A percentile compares a stretch with the other conserved stretches of the same genome.
phyloP scores from a whole-genome alignment of 92 coral and sea anemone genomes.

The Bergia sp. region DNA sequence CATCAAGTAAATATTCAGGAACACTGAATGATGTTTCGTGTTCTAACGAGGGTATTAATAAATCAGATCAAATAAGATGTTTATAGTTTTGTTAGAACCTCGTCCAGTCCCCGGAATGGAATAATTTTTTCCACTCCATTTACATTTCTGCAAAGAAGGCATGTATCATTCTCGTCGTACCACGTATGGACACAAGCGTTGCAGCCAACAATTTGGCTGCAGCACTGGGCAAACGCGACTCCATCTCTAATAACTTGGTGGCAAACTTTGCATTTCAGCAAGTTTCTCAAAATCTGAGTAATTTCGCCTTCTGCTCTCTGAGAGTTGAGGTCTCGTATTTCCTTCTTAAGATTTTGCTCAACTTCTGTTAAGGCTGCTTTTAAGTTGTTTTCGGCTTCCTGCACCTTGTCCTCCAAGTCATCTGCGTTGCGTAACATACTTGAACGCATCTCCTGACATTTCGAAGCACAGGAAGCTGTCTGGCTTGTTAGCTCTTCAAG shows the following conservation, averaged over 20 bases:
- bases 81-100: no score
- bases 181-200: slow-evolving; percentile 22
- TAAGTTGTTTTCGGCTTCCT: slow-evolving; percentile 9
- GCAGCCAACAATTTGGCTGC: slow-evolving; percentile 53
- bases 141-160: slow-evolving; percentile 46
- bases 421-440: background rate
- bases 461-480: background rate
- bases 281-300: background rate
- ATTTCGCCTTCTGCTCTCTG: background rate
- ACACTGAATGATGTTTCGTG: no score
- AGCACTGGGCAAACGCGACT: slow-evolving; percentile 41
- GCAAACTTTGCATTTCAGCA: slow-evolving; percentile 10
- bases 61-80: no score
- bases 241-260: background rate
- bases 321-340: no score
- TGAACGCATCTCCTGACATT: background rate
- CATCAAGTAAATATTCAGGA: no score
- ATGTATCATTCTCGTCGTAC: slow-evolving; percentile 42
- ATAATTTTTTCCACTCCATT: background rate
- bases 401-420: slow-evolving; percentile 11
- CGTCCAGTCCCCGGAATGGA: no score
- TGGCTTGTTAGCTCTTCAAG: background rate
- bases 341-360: no score
- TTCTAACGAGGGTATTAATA: no score
- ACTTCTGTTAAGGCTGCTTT: background rate